Evolutionary conservation across 2,797 vertebrate genomes (phyloP).

Genomic region (Arremon aurantiirostris): DNA sequence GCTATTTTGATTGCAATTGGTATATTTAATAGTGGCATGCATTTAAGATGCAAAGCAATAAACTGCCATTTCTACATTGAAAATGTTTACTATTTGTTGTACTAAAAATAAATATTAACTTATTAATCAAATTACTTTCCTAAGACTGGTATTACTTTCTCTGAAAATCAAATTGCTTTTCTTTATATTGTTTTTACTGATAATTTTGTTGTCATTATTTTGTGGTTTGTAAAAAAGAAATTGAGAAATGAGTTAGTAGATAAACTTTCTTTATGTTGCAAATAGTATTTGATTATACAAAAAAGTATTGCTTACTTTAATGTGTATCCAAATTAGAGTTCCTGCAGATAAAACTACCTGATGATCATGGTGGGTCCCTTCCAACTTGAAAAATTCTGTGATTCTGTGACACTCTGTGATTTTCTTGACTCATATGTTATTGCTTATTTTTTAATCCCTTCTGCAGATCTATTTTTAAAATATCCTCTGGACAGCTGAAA

Average conservation of each 20-base stretch:
- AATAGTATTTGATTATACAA: not conserved
- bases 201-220: not conserved
- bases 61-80: not conserved
- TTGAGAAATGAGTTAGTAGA: not conserved
- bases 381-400: not conserved
- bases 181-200: not conserved
- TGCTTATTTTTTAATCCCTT: not conserved
- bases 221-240: not conserved
- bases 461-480: not conserved
- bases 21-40: not conserved
- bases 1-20: not conserved
- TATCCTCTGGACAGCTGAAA: not conserved
- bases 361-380: not conserved
- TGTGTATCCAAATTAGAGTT: not conserved
- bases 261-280: not conserved
- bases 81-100: not conserved
- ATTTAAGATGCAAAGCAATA: not conserved
- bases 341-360: not conserved
- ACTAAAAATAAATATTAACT: not conserved
- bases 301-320: not conserved
- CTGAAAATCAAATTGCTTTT: not conserved
- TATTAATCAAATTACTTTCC: not conserved
- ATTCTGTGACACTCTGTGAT: not conserved
- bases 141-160: not conserved
- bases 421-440: not conserved